phyloP scores from a whole-genome alignment of 2,888 invertebrate genomes.

The Theodoxus fluviatilis region DNA sequence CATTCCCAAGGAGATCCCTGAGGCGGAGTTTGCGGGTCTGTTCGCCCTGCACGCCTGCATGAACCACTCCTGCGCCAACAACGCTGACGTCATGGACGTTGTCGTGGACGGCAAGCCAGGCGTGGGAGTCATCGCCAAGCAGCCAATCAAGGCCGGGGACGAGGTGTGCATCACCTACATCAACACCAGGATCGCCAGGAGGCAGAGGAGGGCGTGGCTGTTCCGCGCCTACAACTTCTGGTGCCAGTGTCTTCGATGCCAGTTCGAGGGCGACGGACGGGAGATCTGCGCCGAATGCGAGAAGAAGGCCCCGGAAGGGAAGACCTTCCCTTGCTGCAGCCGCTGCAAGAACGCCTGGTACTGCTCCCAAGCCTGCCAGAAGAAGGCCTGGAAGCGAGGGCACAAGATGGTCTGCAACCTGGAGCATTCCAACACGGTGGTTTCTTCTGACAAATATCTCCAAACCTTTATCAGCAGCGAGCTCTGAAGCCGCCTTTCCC shows the following conservation, averaged over 20 bases:
- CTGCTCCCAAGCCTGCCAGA: constrained; percentile 48
- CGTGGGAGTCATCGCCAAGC: constrained; percentile 47
- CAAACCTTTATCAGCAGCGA: too few species aligned
- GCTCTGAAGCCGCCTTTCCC: too few species aligned
- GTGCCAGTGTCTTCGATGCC: constrained; percentile 48
- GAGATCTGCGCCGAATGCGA: constrained; percentile 43
- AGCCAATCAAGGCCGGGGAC: constrained; percentile 41
- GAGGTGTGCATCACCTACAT: constrained; percentile 43
- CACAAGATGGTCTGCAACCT: constrained; percentile 50
- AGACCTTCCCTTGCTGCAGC: constrained; percentile 39
- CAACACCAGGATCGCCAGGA: constrained; percentile 38
- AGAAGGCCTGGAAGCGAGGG: constrained; percentile 49
- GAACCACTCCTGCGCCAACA: constrained; percentile 53
- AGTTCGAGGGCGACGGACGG: constrained; percentile 48
- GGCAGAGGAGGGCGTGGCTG: constrained; percentile 44
- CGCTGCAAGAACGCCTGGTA: constrained; percentile 52
- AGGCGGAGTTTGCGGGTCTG: constrained; percentile 52
- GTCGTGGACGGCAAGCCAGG: constrained; percentile 37
- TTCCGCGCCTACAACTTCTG: constrained; percentile 49
- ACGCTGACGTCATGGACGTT: constrained; percentile 43
- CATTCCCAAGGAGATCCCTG: constrained; percentile 38
- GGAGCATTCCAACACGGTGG: constrained; percentile 38
- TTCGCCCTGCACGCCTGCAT: constrained; percentile 53
- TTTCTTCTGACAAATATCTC: constrained; percentile 31
- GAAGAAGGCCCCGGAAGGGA: constrained; percentile 33